A percentile compares a stretch with the other conserved stretches of the same genome.
Evolutionary conservation across 2,888 invertebrate species (phyloP).

Genomic region (Netelia melanura): DNA sequence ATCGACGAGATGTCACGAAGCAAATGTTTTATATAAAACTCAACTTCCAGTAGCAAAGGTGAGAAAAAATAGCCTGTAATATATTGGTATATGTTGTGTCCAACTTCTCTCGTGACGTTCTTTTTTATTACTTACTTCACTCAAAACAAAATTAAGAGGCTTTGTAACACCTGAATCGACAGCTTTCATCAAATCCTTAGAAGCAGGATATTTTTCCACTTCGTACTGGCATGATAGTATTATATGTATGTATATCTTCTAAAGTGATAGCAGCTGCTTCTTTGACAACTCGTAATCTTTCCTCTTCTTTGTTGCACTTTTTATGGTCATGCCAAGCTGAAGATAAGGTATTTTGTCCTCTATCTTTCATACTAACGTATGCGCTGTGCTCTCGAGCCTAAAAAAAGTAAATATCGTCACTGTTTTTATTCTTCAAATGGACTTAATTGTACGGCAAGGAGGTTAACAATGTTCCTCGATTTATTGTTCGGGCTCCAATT

Average conservation of each 20-base stretch:
- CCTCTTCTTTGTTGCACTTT: constrained; percentile 26
- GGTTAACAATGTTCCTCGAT: too few relatives aligned
- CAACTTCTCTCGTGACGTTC: constrained; percentile 20
- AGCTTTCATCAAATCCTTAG: constrained; percentile 44
- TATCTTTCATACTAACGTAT: too few relatives aligned
- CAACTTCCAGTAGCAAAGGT: constrained; percentile 64
- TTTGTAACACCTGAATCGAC: constrained; percentile 62
- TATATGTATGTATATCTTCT: constrained; percentile 40
- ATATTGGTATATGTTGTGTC: constrained; percentile 43
- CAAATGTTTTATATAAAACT: constrained; percentile 63
- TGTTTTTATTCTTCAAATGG: too few relatives aligned
- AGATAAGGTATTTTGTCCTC: constrained; percentile 25
- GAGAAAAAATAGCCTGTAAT: constrained; percentile 74
- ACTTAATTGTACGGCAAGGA: too few relatives aligned
- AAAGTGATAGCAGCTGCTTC: constrained; percentile 54
- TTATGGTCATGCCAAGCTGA: constrained; percentile 31
- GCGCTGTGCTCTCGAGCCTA: too few relatives aligned
- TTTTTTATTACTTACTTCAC: constrained; percentile 47
- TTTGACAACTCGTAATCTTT: constrained; percentile 43
- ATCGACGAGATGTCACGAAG: constrained; percentile 70
- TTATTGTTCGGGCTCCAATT: too few relatives aligned
- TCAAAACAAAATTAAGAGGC: constrained; percentile 72
- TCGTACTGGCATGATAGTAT: constrained; percentile 23
- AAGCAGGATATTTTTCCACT: constrained; percentile 31
- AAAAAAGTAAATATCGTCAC: too few relatives aligned